Evolutionary conservation across 2,797 vertebrate species (phyloP).

Genomic region (Myotis daubentonii): DNA sequence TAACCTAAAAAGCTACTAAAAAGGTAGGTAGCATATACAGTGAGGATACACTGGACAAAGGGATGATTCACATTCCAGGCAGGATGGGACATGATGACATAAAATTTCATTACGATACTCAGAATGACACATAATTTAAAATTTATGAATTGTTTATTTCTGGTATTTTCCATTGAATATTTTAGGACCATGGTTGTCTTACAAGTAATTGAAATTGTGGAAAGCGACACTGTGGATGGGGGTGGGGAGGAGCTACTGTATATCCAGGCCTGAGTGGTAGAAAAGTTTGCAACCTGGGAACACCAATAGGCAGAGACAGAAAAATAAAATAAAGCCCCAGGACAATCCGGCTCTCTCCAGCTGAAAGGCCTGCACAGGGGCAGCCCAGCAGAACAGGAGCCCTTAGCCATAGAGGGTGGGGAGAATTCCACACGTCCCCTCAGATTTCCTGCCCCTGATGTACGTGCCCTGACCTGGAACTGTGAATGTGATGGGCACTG

Average conservation of each 20-base stretch:
- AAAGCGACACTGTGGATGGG: not conserved
- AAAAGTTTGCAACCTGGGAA: not conserved
- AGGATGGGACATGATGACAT: not conserved
- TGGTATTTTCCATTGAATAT: not conserved
- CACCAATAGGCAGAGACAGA: not conserved
- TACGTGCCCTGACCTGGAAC: no score
- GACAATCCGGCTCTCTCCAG: not conserved
- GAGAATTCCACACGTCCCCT: no score
- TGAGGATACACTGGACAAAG: not conserved
- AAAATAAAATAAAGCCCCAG: not conserved
- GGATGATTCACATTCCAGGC: not conserved
- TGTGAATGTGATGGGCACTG: no score
- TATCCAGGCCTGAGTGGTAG: not conserved
- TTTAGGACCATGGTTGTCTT: not conserved
- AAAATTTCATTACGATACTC: not conserved
- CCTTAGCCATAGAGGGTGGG: no score
- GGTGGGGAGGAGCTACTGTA: not conserved
- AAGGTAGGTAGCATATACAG: not conserved
- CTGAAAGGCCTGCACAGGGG: no score
- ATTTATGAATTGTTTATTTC: not conserved
- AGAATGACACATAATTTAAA: not conserved
- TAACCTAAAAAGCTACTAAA: not conserved
- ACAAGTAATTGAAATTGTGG: not conserved
- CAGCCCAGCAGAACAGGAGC: no score
- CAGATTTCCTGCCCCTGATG: no score